Base-by-base conservation (phyloP, 1,140 invertebrate genomes). In the Philopotamus ludificatus region DNA sequence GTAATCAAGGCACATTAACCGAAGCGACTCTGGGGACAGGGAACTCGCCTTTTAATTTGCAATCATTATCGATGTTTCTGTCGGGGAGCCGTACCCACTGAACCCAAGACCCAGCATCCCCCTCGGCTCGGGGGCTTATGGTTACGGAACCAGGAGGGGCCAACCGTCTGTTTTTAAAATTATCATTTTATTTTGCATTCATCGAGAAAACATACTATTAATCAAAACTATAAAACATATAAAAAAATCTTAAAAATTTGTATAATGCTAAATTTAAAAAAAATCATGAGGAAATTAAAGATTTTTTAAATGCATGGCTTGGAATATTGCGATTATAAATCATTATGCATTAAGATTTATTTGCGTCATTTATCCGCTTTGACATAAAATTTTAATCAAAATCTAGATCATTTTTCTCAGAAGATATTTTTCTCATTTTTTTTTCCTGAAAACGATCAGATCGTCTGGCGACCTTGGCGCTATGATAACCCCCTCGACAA, bases 31-130 rank as follows among this genome's bases (percentile, higher is more conserved):
- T 57, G 34, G 66, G 62, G 66, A 68, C 66, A 67, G 44, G 61
- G 28, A 47, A 54, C 42, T 47, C 58, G 66, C 66, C 66, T 70
- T 70, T 70, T 70, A 70, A 70, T 70, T 70, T 70, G 69, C 69
- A 70, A 70, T 70, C 69, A 70, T 70, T 70, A 70, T 70, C 69
- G 69, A 68, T 70, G 69, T 64, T 55, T 66, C 63, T 41, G 62
- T 54, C 34, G 54, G 54, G 54, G 39, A 39, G 21, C 39, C 12
- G 28, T 34, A 34, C 28, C 28, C 28, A 34, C 28, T 34, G 28
- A 34, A 34, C 28, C 12, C 12, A 12, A 12, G 28, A 34, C 28
- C 28, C 12, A 34, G 28, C 28, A 12, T 34, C 28, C 28, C 28
- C 28, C 28, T 34, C n/a, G n/a, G 28, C 28, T 34, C 4, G 12